These are phyloP conservation scores for Choreutis nemorana DNA, from an alignment of 2,888 invertebrate genomes.

Conservation along the genomic window DNA sequence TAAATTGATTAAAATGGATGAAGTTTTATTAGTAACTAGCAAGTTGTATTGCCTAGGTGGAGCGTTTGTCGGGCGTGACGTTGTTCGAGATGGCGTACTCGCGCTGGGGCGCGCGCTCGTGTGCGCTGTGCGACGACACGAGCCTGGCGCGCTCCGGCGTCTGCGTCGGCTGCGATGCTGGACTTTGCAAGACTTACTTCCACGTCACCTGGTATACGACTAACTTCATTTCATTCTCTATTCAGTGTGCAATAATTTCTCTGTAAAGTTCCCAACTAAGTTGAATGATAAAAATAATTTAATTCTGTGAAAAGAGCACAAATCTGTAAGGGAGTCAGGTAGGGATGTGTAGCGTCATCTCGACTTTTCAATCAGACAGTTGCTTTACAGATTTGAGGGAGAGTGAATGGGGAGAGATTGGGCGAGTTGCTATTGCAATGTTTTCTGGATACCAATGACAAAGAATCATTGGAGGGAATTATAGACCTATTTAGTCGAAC, in stretches of 20 bases:
- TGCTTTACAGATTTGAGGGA: too few relatives aligned
- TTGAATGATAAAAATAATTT: background rate
- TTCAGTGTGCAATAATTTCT: background rate
- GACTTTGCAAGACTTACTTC: slow-evolving; percentile 96
- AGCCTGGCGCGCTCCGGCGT: slow-evolving; percentile 92
- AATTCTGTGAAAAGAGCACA: background rate
- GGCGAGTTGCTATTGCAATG: too few relatives aligned
- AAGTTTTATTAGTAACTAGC: too few relatives aligned
- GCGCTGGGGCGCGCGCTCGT: slow-evolving; percentile 94
- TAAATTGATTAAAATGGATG: too few relatives aligned
- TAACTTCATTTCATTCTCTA: background rate
- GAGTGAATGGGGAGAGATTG: too few relatives aligned
- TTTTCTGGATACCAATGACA: too few relatives aligned
- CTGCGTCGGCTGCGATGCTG: slow-evolving; percentile 97
- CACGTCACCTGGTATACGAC: slow-evolving; percentile 90
- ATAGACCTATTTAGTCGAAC: too few relatives aligned
- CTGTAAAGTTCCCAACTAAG: background rate
- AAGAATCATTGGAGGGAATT: too few relatives aligned
- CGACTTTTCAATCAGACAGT: too few relatives aligned
- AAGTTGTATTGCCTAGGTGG: slow-evolving; percentile 70
- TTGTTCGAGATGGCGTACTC: slow-evolving; percentile 98
- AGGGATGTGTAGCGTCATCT: background rate
- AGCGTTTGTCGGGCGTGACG: slow-evolving; percentile 89
- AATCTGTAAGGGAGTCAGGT: background rate
- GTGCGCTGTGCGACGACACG: slow-evolving; percentile 88